Evolutionary conservation across 1,140 invertebrate genomes (phyloP), one percentile per base, ranked within the genome.

Genomic region (Caligus rogercresseyi): DNA sequence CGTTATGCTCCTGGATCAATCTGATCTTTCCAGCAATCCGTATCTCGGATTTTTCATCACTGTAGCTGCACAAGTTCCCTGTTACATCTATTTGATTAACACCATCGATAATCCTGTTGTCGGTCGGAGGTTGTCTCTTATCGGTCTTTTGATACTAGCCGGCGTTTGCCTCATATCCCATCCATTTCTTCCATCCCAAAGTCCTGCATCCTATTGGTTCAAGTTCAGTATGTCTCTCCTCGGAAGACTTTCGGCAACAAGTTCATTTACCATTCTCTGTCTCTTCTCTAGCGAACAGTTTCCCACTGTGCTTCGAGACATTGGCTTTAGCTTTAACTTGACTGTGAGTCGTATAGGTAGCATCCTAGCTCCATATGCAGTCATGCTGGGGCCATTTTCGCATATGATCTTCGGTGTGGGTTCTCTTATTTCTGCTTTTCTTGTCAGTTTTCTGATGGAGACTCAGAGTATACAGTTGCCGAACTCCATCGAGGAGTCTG

Each of bases 1-100:
- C 66, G 87, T 85, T 1, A 70, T 89, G 1, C 86, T 85, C 0
- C 83, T 86, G 78, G 85, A 84, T 69, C 81, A 83, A 1, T 81
- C 79, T 25, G 81, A 81, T 68, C 76, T 89, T 43, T 83, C 80
- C 19, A 84, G 84, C 2, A 83, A 86, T 69, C 78, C 80, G 25
- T 83, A 84, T 63, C 65, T 87, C 4, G 88, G 86, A 70, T 88
- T 87, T 71, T 71, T 83, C 0, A 80, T 88, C 64, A 81, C 81
- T 16, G 85, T 83, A 1, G 71, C 80, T 11, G 85, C 88, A 0
- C 87, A 89, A 73, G 74, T 85, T 55, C 83, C 83, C 43, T 81
- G 82, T 7, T 81, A 84, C 64, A 81, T 80, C 11, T 70, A 83
- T 31, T 83, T 81, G 68, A 84, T 85, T 65, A 75, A 83, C 0